Evolutionary conservation across 2,113 vertebrate genomes (phyloP).

Genomic region (Euleptes europaea): DNA sequence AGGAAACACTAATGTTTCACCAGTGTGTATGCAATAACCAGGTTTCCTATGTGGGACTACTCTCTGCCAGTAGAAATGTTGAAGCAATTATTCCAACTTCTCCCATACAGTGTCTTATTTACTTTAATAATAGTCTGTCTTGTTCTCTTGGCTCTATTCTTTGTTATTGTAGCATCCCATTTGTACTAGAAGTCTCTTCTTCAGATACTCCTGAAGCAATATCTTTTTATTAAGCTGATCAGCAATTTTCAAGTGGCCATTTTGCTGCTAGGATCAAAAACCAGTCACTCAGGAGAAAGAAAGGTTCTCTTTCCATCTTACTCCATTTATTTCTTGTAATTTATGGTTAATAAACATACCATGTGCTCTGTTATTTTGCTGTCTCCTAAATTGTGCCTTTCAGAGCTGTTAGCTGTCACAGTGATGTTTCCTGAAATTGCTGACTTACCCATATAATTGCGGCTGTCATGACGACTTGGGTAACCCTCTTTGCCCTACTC

Average conservation of each 20-base stretch:
- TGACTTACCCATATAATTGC: not conserved
- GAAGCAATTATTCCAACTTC: not conserved
- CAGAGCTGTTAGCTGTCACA: not conserved
- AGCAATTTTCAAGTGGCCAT: not conserved
- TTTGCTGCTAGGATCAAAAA: not conserved
- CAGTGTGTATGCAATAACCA: too few species aligned
- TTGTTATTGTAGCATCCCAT: not conserved
- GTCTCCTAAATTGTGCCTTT: not conserved
- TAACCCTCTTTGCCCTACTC: not conserved
- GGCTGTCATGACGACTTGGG: not conserved
- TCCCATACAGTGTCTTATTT: not conserved
- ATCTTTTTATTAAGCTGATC: not conserved
- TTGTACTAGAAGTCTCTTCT: not conserved
- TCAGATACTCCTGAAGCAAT: not conserved
- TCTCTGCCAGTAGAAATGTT: not conserved
- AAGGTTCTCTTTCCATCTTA: not conserved
- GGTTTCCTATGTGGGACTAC: not conserved
- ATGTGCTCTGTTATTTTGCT: not conserved
- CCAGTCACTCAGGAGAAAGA: not conserved
- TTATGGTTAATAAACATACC: not conserved
- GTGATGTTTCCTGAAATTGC: not conserved
- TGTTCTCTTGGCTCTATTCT: not conserved
- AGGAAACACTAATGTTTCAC: not conserved
- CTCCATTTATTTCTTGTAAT: not conserved
- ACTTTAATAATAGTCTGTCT: not conserved